phyloP scores from a whole-genome alignment of 2,888 invertebrate genomes.

The Heliothis peltigera region DNA sequence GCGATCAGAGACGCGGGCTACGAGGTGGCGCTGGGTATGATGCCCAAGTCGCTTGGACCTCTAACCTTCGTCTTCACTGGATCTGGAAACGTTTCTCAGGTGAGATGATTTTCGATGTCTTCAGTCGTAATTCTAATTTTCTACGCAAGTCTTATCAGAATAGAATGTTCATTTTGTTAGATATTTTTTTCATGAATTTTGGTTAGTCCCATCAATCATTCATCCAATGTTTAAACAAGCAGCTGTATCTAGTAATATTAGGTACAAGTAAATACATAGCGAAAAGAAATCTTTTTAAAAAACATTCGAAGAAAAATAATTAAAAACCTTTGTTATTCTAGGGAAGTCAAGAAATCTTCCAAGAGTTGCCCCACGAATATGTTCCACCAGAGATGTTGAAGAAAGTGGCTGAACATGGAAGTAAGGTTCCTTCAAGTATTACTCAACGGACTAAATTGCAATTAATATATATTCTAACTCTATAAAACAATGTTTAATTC shows the following conservation, averaged over 20 bases:
- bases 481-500: background rate
- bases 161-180: too few species aligned
- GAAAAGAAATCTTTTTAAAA: too few species aligned
- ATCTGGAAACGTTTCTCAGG: constrained; percentile 98
- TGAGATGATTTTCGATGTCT: constrained; percentile 48
- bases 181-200: too few species aligned
- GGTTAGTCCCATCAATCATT: too few species aligned
- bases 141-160: too few species aligned
- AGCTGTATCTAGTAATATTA: too few species aligned
- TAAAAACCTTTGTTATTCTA: constrained; percentile 68
- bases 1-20: constrained; percentile 99
- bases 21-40: constrained; percentile 98
- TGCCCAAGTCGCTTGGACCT: constrained; percentile 99
- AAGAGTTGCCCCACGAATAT: constrained; percentile 99
- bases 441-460: background rate
- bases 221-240: too few species aligned
- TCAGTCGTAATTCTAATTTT: too few species aligned
- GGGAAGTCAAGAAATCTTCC: constrained; percentile 97
- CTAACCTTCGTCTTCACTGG: constrained; percentile 99
- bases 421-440: constrained; percentile 88
- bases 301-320: background rate
- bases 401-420: constrained; percentile 99
- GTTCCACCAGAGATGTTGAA: constrained; percentile 98
- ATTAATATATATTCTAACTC: background rate
- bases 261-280: too few species aligned